phyloP scores from a whole-genome alignment of 1,140 invertebrate species.

The Asbolus verrucosus region DNA sequence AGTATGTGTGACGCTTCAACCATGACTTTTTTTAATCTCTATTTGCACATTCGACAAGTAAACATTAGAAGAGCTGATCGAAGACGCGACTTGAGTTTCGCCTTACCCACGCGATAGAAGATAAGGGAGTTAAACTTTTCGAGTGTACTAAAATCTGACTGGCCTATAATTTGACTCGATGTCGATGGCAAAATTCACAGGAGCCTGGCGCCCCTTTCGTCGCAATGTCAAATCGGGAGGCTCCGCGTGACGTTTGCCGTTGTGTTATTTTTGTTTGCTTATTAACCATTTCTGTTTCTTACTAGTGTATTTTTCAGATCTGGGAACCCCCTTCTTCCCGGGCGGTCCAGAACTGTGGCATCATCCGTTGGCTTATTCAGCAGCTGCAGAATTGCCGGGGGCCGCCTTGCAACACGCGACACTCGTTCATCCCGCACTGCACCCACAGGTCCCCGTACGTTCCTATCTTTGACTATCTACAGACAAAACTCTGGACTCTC shows the following conservation, averaged over 20 bases:
- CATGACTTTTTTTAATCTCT: too few relatives aligned
- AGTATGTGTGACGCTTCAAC: too few relatives aligned
- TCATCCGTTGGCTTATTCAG: conserved; percentile 87
- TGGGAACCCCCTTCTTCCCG: conserved; percentile 95
- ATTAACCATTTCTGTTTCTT: conserved; percentile 33
- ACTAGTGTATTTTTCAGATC: conserved; percentile 74
- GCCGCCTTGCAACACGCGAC: conserved; percentile 87
- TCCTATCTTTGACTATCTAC: conserved; percentile 97
- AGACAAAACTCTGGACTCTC: conserved; percentile 79
- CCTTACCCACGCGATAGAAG: too few relatives aligned
- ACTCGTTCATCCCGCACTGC: conserved; percentile 93
- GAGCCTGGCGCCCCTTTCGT: too few relatives aligned
- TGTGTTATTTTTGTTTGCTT: conserved; percentile 18
- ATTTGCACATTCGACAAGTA: too few relatives aligned
- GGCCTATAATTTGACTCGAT: too few relatives aligned
- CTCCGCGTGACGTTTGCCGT: background rate
- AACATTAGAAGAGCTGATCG: too few relatives aligned
- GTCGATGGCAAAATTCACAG: background rate
- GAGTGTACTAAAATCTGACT: too few relatives aligned
- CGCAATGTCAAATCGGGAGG: too few relatives aligned
- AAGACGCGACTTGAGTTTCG: too few relatives aligned
- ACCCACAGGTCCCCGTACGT: conserved; percentile 96
- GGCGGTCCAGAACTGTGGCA: conserved; percentile 93
- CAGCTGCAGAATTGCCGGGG: conserved; percentile 84
- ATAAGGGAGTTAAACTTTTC: too few relatives aligned